Evolutionary conservation across 92 coral and sea anemone genomes (phyloP), one percentile per base, ranked within the genome.

Genomic region (Ricordea florida): DNA sequence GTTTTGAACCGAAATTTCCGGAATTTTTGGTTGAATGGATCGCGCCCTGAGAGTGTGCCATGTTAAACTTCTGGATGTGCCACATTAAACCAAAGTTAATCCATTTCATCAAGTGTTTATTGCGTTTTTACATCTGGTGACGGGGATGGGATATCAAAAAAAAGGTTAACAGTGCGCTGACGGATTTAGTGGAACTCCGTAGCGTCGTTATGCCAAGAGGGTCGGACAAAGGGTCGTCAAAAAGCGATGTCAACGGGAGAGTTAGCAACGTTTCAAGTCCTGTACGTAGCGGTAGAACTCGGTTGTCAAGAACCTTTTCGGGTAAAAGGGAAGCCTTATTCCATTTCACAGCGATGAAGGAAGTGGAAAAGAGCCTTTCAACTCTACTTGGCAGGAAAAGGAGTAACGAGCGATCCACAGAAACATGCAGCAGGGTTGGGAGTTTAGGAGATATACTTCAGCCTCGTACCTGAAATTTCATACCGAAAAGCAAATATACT

Each of bases 401-500:
- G 74, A 20, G 57, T 81, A 18, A 67, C 59, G 9, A 37, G 30
- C 22, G 69, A 55, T 37, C 18, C 83, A 17, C 81, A 70, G 53
- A 43, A 60, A 49, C 73, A 26, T 4, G 29, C 57, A 35, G 85
- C 73, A 11, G 73, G 81, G 0, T 52, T 49, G 14, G 86, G 46
- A 5, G 62, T 80, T 0, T 66, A 77, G 32, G 86, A 84, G 21
- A 60, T 84, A 18, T 84, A 69, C 56, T 84, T 42, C 49, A 81
- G 75, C 17, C 74, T 81, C 40, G 82, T 62, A 17, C 36, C 30
- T 44, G 81, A 58, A n/a, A 74, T 66, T 74, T 82, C 65, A 43
- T 63, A n/a, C 18, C 87, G 76, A n/a, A 63, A 74, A 45, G 67
- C 59, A 36, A 82, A 82, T 13, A 37, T 82, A n/a, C 63, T 79